Percentiles rank a stretch among this genome's conserved stretches.
Evolutionary conservation across 2,888 invertebrate species (phyloP).

Genomic region (Griposia aprilina): DNA sequence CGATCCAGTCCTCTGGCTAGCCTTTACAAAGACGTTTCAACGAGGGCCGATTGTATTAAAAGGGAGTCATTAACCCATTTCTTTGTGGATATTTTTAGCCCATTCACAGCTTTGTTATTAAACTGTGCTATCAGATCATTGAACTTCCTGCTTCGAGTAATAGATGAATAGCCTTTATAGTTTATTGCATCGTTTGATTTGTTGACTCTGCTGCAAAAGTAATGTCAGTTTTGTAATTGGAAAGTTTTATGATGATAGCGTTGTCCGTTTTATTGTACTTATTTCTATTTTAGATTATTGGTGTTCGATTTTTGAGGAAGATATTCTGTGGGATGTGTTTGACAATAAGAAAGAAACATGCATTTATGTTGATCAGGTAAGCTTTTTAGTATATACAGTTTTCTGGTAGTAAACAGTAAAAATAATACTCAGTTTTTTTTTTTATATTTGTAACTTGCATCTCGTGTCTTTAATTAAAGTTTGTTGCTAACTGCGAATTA

Average conservation of each 20-base stretch:
- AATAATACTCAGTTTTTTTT: too few species aligned
- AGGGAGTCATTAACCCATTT: slow-evolving; percentile 85
- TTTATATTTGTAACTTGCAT: too few species aligned
- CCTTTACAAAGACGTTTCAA: slow-evolving; percentile 65
- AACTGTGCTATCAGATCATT: slow-evolving; percentile 71
- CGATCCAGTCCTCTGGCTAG: slow-evolving; percentile 40
- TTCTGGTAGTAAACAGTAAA: too few species aligned
- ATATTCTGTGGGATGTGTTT: not conserved
- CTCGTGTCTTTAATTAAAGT: too few species aligned
- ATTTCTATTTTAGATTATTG: slow-evolving; percentile 33
- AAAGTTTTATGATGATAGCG: slow-evolving; percentile 37
- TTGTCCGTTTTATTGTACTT: slow-evolving; percentile 21
- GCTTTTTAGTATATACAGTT: not conserved
- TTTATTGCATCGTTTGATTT: slow-evolving; percentile 53
- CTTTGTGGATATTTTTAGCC: slow-evolving; percentile 81
- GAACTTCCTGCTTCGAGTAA: slow-evolving; percentile 66
- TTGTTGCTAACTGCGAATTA: not conserved
- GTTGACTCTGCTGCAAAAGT: slow-evolving; percentile 62
- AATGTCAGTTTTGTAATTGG: slow-evolving; percentile 40
- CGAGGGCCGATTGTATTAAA: slow-evolving; percentile 73
- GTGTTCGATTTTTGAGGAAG: slow-evolving; percentile 7
- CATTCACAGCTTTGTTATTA: slow-evolving; percentile 77
- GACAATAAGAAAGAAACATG: not conserved
- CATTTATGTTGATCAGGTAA: not conserved
- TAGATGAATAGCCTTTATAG: slow-evolving; percentile 40